phyloP scores from a whole-genome alignment of 2,888 invertebrate genomes.

The Anagyrus pseudococci region DNA sequence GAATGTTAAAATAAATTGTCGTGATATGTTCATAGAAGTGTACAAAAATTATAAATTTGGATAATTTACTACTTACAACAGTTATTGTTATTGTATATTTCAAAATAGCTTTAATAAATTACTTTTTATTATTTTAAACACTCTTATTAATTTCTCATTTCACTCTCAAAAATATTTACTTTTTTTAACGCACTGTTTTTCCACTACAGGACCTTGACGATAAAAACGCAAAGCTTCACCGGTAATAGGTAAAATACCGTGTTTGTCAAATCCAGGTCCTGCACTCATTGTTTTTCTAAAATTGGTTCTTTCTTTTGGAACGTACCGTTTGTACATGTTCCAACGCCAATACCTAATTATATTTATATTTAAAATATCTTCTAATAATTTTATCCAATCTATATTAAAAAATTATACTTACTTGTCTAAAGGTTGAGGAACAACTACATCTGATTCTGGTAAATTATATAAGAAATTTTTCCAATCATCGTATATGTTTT shows the following conservation, averaged over 20 bases:
- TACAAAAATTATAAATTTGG: slow-evolving; percentile 72
- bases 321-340: slow-evolving; percentile 39
- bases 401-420: background rate
- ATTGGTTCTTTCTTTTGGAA: slow-evolving; percentile 33
- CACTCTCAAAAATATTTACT: slow-evolving; percentile 2
- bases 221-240: slow-evolving; percentile 28
- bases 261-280: slow-evolving; percentile 34
- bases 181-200: background rate
- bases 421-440: slow-evolving; percentile 27
- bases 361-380: background rate
- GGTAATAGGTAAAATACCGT: slow-evolving; percentile 35
- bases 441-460: slow-evolving; percentile 32
- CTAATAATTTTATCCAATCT: background rate
- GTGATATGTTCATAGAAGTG: slow-evolving; percentile 82
- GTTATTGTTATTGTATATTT: slow-evolving; percentile 21
- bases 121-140: slow-evolving; percentile 25
- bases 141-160: background rate
- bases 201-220: background rate
- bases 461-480: slow-evolving; percentile 34
- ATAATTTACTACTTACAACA: slow-evolving; percentile 28
- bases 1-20: slow-evolving; percentile 80
- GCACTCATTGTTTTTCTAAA: slow-evolving; percentile 37
- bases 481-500: slow-evolving; percentile 33
- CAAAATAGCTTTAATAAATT: slow-evolving; percentile 25
- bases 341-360: slow-evolving; percentile 39